phyloP scores from a whole-genome alignment of 2,888 invertebrate species.

The Oscheius sp. region DNA sequence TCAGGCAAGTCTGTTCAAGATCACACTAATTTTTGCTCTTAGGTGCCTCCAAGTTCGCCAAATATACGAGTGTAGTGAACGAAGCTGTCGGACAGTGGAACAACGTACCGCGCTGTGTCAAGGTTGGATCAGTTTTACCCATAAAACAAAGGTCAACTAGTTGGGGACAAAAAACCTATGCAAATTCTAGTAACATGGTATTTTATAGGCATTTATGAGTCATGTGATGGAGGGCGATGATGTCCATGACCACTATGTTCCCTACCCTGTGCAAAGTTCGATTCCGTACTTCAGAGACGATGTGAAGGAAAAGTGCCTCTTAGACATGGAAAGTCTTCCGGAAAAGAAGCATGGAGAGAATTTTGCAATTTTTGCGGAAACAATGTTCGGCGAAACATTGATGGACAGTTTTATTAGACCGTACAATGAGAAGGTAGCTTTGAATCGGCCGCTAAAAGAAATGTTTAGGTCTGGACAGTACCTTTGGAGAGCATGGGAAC shows the following conservation, averaged over 20 bases:
- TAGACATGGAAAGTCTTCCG: conserved; percentile 46
- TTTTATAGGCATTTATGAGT: conserved; percentile 45
- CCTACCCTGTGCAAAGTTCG: conserved; percentile 47
- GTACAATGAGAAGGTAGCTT: conserved; percentile 65
- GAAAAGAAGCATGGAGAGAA: conserved; percentile 44
- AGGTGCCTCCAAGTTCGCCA: conserved; percentile 39
- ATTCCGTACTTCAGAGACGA: conserved; percentile 53
- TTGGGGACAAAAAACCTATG: neutral
- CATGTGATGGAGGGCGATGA: conserved; percentile 39
- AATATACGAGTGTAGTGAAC: conserved; percentile 42
- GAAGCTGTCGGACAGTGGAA: conserved; percentile 46
- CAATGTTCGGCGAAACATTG: conserved; percentile 62
- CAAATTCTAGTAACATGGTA: neutral
- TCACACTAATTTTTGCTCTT: neutral
- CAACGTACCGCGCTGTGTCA: conserved; percentile 45
- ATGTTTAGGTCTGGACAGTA: conserved; percentile 62
- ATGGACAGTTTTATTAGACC: conserved; percentile 65
- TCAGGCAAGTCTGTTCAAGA: conserved; percentile 31
- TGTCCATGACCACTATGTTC: conserved; percentile 40
- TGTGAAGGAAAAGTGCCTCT: conserved; percentile 46
- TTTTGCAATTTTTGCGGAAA: conserved; percentile 59
- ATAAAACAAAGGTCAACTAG: neutral
- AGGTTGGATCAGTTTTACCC: conserved; percentile 28
- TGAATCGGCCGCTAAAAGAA: too few species aligned
- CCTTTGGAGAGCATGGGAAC: conserved; percentile 54